Evolutionary conservation across 2,888 invertebrate genomes (phyloP).

Genomic region (Spatulosminthurus flaviceps): DNA sequence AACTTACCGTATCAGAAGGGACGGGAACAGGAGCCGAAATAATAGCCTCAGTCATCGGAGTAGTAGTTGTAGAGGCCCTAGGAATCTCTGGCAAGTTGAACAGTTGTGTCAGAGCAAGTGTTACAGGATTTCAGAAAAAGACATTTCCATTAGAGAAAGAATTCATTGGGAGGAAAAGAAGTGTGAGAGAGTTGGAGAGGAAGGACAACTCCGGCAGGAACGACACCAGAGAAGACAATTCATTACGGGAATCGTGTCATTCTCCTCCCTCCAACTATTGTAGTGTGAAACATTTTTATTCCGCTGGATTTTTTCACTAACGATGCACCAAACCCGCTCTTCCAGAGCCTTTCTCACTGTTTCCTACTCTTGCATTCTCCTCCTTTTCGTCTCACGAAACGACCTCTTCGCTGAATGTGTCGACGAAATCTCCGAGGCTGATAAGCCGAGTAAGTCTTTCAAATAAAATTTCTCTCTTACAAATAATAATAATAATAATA

Average conservation of each 20-base stretch:
- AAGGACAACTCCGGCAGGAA: background rate
- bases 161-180: background rate
- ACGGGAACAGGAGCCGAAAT: constrained; percentile 12
- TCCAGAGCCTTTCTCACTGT: constrained; percentile 44
- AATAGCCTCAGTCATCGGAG: too few relatives aligned
- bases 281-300: constrained; percentile 38
- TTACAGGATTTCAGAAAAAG: background rate
- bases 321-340: constrained; percentile 43
- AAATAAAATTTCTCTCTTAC: background rate
- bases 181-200: constrained; percentile 10
- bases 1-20: constrained; percentile 20
- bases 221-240: constrained; percentile 11
- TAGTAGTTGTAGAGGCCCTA: background rate
- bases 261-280: background rate
- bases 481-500: too few relatives aligned
- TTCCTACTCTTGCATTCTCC: constrained; percentile 42
- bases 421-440: constrained; percentile 61
- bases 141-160: constrained; percentile 6
- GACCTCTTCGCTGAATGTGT: constrained; percentile 47
- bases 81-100: background rate
- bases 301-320: constrained; percentile 37
- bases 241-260: constrained; percentile 32
- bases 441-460: constrained; percentile 61
- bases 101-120: constrained; percentile 11
- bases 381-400: constrained; percentile 27